Evolutionary conservation across 2,888 invertebrate species (phyloP), one percentile per base, ranked within the genome.

Genomic region (Drosophila rellima): DNA sequence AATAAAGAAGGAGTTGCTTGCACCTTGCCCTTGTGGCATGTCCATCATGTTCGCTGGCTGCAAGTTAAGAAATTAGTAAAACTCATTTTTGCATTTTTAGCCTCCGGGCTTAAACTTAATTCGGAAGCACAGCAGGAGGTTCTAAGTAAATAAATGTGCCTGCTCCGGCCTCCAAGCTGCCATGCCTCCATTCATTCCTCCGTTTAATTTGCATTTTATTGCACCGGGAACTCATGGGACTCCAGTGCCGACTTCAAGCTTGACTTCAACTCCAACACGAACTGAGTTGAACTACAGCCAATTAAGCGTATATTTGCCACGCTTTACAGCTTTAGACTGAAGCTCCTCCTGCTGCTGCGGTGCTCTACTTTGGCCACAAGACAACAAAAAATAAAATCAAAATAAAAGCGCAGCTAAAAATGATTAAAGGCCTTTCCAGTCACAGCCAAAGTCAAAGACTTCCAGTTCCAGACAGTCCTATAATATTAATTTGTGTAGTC

Each of bases 101-200:
- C 94, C 94, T 94, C 94, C 93, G 94, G 95, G 94, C 94, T 94
- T 94, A 94, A 94, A 94, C 94, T 94, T 94, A 95, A 95, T 95
- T 94, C 94, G 94, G 94, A 94, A 95, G 94, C 94, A 94, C 94
- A 95, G 94, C 94, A 94, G 95, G 94, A 93, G 94, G 94, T 94
- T 92, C 92, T 92, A 92, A 92, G 92, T 92, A 92, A 91, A 92
- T 92, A 92, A 84, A 91, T 91, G 89, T 89, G 90, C 90, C 87
- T 83, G 80, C n/a, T 29, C 18, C 33, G 29, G 31, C 35, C 37
- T 37, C 13, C 55, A 13, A 18, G 31, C 35, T 26, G 26, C 17
- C 55, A 17, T 6, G 35, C 26, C 37, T 37, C 17, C 62, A 39
- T 47, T 47, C 62, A 39, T 47, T 47, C 45, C 44, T 83, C 72